Base-by-base conservation (phyloP, 35 echinoderm and acorn worm species). In the Heliocidaris erythrogramma region DNA sequence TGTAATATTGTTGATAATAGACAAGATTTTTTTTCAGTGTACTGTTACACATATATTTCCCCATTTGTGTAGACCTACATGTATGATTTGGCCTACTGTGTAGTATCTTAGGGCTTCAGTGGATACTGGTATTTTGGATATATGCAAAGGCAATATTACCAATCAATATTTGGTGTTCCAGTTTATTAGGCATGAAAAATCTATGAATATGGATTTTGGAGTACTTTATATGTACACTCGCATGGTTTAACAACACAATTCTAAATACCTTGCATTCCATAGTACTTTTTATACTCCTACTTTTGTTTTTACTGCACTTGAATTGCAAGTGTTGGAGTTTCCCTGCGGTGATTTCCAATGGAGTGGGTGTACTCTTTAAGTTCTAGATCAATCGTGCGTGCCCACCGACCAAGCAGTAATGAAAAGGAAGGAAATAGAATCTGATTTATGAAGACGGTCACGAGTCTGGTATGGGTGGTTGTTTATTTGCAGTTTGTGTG, bases 181-280 rank as follows among this genome's bases (percentile, higher is more conserved):
- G 65, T 78, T 78, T 78, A 78, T 78, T 78, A 27, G 65, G 65
- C 65, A 78, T n/a, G 61, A 78, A 78, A 78, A 78, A 78, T 78
- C 65, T 78, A 78, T 78, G 65, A n/a, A 78, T 78, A 78, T 78
- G 65, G 65, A 78, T 78, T 56, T 56, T 27, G 17, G 7, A 78
- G 21, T 78, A 78, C n/a, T n/a, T n/a, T 24, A 1, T 27, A n/a
- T 27, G n/a, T 78, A 78, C 65, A 78, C 65, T 27, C 8, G 16
- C 65, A 78, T 78, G 7, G 65, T 24, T 24, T 78, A 78, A 78
- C 21, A 78, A 78, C 65, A 78, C 65, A n/a, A n/a, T 78, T 78
- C 5, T 18, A 24, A 78, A 78, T 78, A 78, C 65, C 65, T 27
- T 24, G 65, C 65, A 78, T 78, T 29, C 65, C 65, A 78, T 17